A percentile compares a stretch with the other conserved stretches of the same genome.
These are phyloP conservation scores for Upupa epops DNA, from an alignment of 2,113 vertebrate genomes.

Conservation along the genomic window DNA sequence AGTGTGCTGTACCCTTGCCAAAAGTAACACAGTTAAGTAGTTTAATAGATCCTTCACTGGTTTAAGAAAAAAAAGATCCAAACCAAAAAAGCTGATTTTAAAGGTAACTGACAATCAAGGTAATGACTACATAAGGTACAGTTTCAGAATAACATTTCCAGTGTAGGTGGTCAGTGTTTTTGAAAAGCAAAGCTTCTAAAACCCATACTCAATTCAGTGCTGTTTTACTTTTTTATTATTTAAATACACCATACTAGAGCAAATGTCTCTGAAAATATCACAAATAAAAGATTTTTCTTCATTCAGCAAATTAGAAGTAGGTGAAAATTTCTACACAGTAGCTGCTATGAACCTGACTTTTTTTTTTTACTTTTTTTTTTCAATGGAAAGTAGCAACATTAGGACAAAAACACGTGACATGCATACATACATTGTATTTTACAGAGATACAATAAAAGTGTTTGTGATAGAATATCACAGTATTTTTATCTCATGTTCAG, in stretches of 20 bases:
- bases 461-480: slow-evolving; percentile 95
- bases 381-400: slow-evolving; percentile 89
- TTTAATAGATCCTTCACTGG: slow-evolving; percentile 22
- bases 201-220: slow-evolving; percentile 69
- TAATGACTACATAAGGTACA: not conserved
- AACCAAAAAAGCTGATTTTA: slow-evolving; percentile 24
- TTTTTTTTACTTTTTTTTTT: slow-evolving; percentile 67
- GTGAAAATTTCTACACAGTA: slow-evolving; percentile 93
- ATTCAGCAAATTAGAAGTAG: slow-evolving; percentile 97
- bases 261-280: slow-evolving; percentile 99
- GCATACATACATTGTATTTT: slow-evolving; percentile 99
- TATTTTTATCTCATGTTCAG: slow-evolving; percentile 86
- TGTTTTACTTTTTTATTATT: slow-evolving; percentile 98
- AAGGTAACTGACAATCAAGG: slow-evolving; percentile 19
- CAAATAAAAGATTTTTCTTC: slow-evolving; percentile 99
- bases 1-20: slow-evolving; percentile 4
- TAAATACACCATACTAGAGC: slow-evolving; percentile 99
- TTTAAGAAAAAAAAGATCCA: not conserved
- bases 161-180: not conserved
- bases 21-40: not conserved
- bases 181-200: slow-evolving; percentile 57
- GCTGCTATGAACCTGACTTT: slow-evolving; percentile 86
- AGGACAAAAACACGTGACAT: slow-evolving; percentile 98
- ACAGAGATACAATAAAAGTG: slow-evolving; percentile 99
- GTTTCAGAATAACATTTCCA: not conserved